phyloP scores from a whole-genome alignment of 2,113 vertebrate genomes.

The Malurus melanocephalus region DNA sequence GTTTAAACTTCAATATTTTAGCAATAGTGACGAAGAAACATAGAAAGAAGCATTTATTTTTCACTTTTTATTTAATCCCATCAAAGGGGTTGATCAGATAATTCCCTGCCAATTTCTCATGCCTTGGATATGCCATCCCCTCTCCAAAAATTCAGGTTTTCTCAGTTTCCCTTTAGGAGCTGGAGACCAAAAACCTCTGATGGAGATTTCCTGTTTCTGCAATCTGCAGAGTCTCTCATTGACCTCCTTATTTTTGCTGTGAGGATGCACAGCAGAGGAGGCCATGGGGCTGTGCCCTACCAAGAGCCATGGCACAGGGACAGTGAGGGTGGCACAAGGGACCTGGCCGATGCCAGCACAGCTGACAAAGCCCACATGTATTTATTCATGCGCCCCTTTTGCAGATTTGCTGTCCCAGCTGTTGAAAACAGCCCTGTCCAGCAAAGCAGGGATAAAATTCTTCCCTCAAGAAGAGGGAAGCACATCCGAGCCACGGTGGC shows the following conservation, averaged over 20 bases:
- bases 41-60: conserved; percentile 43
- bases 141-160: not conserved
- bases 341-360: not conserved
- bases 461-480: not conserved
- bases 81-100: conserved; percentile 4
- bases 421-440: not conserved
- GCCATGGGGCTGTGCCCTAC: not conserved
- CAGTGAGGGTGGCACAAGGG: not conserved
- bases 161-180: not conserved
- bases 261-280: not conserved
- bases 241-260: not conserved
- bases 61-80: conserved; percentile 34
- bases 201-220: not conserved
- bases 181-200: not conserved
- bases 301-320: not conserved
- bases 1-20: conserved; percentile 73
- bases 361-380: not conserved
- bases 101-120: not conserved
- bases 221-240: not conserved
- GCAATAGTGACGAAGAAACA: conserved; percentile 57
- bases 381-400: not conserved
- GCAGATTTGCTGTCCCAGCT: not conserved
- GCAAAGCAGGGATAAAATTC: not conserved
- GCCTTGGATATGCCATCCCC: not conserved
- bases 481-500: not conserved